A percentile compares a stretch with the other conserved stretches of the same genome.
phyloP scores from a whole-genome alignment of 2,113 vertebrate genomes.

The Seriola aureovittata region DNA sequence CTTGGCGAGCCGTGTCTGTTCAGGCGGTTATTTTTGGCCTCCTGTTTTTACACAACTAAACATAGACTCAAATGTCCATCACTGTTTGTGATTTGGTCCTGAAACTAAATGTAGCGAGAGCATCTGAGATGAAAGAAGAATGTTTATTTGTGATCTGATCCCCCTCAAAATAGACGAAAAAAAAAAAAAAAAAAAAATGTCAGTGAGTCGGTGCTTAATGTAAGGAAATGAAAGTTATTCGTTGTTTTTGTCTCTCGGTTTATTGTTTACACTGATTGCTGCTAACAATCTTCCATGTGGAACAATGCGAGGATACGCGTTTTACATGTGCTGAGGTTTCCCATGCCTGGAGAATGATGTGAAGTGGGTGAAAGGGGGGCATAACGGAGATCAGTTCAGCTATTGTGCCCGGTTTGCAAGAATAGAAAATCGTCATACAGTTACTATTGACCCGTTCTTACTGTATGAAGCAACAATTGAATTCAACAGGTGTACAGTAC shows the following conservation, averaged over 20 bases:
- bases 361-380: constrained; percentile 53
- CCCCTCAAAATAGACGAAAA: not conserved
- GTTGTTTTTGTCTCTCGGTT: constrained; percentile 59
- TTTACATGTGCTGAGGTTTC: constrained; percentile 56
- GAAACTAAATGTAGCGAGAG: constrained; percentile 24
- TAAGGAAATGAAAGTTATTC: constrained; percentile 48
- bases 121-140: constrained; percentile 27
- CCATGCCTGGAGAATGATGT: constrained; percentile 47
- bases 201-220: constrained; percentile 10
- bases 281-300: constrained; percentile 44
- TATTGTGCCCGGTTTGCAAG: constrained; percentile 30
- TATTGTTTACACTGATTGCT: constrained; percentile 68
- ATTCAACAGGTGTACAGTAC: constrained; percentile 11
- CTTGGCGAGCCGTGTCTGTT: constrained; percentile 54
- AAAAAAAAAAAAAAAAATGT: not conserved
- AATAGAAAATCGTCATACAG: constrained; percentile 14
- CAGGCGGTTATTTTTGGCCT: constrained; percentile 71
- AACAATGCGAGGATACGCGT: constrained; percentile 81
- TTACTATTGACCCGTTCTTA: not conserved
- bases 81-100: constrained; percentile 35
- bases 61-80: constrained; percentile 60
- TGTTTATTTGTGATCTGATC: constrained; percentile 4
- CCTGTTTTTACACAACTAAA: constrained; percentile 67
- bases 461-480: constrained; percentile 23
- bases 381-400: constrained; percentile 15